Base-by-base conservation (phyloP, 2,888 invertebrate genomes). In the Archaeoteleia sp. region DNA sequence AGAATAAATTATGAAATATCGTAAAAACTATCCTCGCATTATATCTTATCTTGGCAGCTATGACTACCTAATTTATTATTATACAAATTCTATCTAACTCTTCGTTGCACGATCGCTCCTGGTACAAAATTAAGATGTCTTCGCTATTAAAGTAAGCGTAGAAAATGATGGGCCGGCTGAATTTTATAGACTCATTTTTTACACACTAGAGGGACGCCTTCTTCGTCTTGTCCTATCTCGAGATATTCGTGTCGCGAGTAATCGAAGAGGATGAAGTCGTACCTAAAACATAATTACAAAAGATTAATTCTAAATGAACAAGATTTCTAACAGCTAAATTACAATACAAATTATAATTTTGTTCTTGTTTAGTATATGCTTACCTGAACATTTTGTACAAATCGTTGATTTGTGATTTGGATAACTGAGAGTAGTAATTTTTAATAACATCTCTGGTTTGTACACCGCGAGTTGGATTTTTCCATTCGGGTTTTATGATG, bases 191-290 rank as follows among this genome's bases (percentile, higher is more conserved):
- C 9, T 74, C 72, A 82, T 27, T 82, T 78, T 72, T 81, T 82
- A 71, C 84, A 84, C 23, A 76, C 77, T 58, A 82, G 60, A 15
- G 77, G 75, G 8, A 76, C 77, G 14, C 72, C 58, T 13, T 78
- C 79, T 51, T 77, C 80, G 14, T 81, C 75, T 70, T 82, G 85
- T 14, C 88, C 89, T 74, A 91, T 86, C 75, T 91, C 89, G 77
- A 92, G 86, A 82, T 91, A 93, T 71, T 89, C 90, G 73, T 90
- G 89, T 78, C 93, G 88, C 62, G 92, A 91, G 83, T 96, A 96
- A 80, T 92, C 93, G 87, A 96, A 96, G 67, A 96, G 87, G 82
- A 92, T 90, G 85, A 95, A 95, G 86, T 96, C 96, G 80, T 93
- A 90, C 84, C 94, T 94, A 72, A 75, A 71, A 73, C 17, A 43